Evolutionary conservation across 30 jellyfish, hydroid and myxozoan species (phyloP).

Genomic region (Rhopilema esculentum): DNA sequence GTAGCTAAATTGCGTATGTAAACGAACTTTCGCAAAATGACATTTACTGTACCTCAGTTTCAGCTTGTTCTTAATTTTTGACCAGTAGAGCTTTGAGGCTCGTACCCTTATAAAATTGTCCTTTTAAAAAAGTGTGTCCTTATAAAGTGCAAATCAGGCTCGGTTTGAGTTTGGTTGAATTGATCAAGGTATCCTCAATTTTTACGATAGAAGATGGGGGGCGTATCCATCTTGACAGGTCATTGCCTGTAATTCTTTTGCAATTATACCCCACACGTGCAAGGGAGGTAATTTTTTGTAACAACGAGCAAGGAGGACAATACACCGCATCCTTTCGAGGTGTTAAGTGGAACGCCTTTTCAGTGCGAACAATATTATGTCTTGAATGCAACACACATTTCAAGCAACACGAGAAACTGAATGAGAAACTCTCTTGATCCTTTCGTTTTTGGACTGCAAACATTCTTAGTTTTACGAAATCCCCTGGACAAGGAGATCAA

Average conservation of each 20-base stretch:
- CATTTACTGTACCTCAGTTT: too few relatives aligned
- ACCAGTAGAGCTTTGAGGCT: too few relatives aligned
- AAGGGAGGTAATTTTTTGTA: background rate
- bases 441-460: background rate
- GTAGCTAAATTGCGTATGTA: too few relatives aligned
- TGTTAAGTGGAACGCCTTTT: background rate
- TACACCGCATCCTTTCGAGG: too few relatives aligned
- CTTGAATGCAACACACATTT: background rate
- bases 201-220: too few relatives aligned
- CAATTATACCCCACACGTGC: background rate
- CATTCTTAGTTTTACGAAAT: background rate
- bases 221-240: background rate
- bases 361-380: background rate
- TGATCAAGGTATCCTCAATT: too few relatives aligned
- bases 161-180: too few relatives aligned
- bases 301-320: background rate
- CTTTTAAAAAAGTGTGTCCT: too few relatives aligned
- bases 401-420: background rate
- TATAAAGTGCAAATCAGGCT: too few relatives aligned
- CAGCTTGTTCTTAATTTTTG: too few relatives aligned
- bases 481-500: background rate
- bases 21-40: too few relatives aligned
- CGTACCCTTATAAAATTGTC: too few relatives aligned
- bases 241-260: background rate
- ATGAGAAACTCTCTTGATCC: background rate